Evolutionary conservation across 2,888 invertebrate species (phyloP), one percentile per base, ranked within the genome.

Genomic region (Caenorhabditis wallacei): DNA sequence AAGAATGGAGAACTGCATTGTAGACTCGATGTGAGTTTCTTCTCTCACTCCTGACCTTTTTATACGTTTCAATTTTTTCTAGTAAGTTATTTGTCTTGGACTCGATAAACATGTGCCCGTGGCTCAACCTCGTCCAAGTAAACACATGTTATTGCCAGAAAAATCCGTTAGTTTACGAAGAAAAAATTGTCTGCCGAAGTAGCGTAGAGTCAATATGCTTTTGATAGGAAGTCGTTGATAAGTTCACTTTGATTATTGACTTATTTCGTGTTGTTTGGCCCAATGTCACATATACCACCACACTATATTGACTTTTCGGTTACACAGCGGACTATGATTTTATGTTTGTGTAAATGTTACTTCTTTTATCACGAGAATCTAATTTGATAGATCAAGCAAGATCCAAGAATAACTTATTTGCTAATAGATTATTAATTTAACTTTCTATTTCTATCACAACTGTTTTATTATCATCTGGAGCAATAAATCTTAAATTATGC

Each of bases 131-230:
- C 37, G 57, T 68, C 69, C 80, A 70, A 74, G 80, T 80, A 80
- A 80, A 80, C 74, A 80, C 80, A 80, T 80, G 80, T 80, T 80
- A 24, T 69, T 80, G 61, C 69, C 69, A 78, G 69, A 78, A 78
- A 69, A 78, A 69, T 78, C 78, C 35, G 35, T 40, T 35, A 61
- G 69, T 69, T 69, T 51, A 78, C 63, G n/a, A n/a, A n/a, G n/a
- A 78, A 70, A 69, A 76, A 66, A 68, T 30, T 61, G 78, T 78
- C 78, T 78, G 69, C 78, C 69, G 22, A 78, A 69, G 69, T 3
- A 69, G 74, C 37, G 74, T 56, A 63, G 51, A 74, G 80, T 79
- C 71, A 71, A 71, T 57, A 70, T 20, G 64, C 57, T 30, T 40
- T 56, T 69, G 61, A 71, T 54, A 61, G 54, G 54, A 51, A 71